phyloP scores from a whole-genome alignment of 2,888 invertebrate genomes.

The Drosophila sordidula region DNA sequence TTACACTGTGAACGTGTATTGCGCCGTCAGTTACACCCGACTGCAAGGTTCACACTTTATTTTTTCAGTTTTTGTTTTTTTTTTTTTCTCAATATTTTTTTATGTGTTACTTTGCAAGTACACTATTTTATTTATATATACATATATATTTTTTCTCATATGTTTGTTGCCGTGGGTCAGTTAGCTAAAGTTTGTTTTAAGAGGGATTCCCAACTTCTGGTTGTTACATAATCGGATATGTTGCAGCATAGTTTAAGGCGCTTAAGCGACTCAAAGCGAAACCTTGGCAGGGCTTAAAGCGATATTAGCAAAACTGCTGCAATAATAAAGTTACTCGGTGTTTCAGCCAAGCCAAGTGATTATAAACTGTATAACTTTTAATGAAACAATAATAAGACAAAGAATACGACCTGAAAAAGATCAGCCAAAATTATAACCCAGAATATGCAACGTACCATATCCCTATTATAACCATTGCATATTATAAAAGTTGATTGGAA shows the following conservation, averaged over 20 bases:
- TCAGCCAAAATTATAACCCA: no score
- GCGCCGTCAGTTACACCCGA: background rate
- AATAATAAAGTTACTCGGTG: background rate
- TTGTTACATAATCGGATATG: conserved; percentile 21
- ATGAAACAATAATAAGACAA: background rate
- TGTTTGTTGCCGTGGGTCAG: conserved; percentile 34
- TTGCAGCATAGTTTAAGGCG: conserved; percentile 28
- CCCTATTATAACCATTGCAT: no score
- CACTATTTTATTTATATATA: conserved; percentile 28
- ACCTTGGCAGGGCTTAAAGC: background rate
- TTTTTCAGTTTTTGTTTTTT: conserved; percentile 21
- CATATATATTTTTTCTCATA: background rate
- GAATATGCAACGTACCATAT: no score
- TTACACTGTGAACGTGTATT: background rate
- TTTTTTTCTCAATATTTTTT: conserved; percentile 5
- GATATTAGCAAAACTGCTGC: no score
- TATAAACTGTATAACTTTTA: background rate
- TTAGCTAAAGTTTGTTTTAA: conserved; percentile 21
- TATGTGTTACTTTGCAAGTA: conserved; percentile 12
- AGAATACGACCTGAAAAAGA: background rate
- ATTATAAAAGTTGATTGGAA: no score
- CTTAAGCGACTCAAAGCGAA: conserved; percentile 4
- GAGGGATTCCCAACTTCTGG: conserved; percentile 1
- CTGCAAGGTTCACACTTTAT: conserved; percentile 14
- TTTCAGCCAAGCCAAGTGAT: background rate